Evolutionary conservation across 1,140 invertebrate genomes (phyloP), one percentile per base, ranked within the genome.

Genomic region (Drosophila sechellia): DNA sequence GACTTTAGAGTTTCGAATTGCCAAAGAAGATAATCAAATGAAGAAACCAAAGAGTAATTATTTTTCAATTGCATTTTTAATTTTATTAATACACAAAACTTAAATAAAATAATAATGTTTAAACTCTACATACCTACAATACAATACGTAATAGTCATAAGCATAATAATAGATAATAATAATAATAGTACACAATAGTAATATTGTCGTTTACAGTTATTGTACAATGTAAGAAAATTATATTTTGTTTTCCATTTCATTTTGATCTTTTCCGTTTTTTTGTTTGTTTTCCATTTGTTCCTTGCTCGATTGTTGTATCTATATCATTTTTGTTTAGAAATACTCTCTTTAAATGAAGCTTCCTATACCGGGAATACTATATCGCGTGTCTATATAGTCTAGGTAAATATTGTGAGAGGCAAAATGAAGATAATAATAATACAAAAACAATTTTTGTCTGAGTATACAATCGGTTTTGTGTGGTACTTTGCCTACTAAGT

Each of bases 61-160:
- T 77, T 87, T 87, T 89, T 87, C 65, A 89, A 89, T 83, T 77
- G 79, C 86, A 77, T 87, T 89, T 87, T 73, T 77, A 73, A 69
- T 83, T 87, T 76, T 76, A 84, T 87, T 87, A 89, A 87, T 87
- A 87, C 84, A 89, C 84, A 89, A 89, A 89, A 86, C 85, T 89
- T 89, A 89, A 68, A 64, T 80, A 64, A 72, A 90, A 85, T 79
- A 83, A 84, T 84, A 90, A 80, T 74, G 75, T 81, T 77, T 90
- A 90, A 90, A 90, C 77, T 90, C 87, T 90, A 90, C 87, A 90
- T 90, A 90, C 87, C 87, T 90, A 90, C 87, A 90, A 83, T 87
- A 87, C 83, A 87, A 87, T 87, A 89, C 84, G 86, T 89, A 89
- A 87, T 87, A 87, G 79, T 86, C 77, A 89, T 87, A 87, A 74